These are phyloP conservation scores for Taphrorychus bicolor DNA, from an alignment of 2,888 invertebrate genomes.

Conservation along the genomic window DNA sequence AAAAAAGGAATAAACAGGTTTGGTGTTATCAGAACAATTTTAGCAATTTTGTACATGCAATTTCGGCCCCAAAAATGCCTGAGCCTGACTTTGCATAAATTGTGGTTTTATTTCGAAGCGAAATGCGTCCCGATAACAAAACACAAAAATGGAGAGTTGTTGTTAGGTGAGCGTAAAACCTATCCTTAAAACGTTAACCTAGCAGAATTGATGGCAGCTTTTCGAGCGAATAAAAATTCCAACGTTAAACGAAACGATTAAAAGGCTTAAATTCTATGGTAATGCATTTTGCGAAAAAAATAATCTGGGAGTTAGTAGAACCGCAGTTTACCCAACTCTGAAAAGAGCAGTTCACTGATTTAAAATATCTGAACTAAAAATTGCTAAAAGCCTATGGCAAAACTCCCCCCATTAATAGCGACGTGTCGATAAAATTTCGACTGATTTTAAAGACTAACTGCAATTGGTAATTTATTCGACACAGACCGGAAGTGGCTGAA, in stretches of 20 bases:
- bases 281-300: neutral
- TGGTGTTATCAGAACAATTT: conserved; percentile 43
- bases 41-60: conserved; percentile 51
- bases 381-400: neutral
- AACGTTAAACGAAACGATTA: neutral
- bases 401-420: conserved; percentile 23
- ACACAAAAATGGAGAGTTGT: conserved; percentile 25
- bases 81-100: conserved; percentile 45
- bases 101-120: conserved; percentile 42
- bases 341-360: neutral
- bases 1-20: conserved; percentile 25
- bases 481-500: conserved; percentile 41
- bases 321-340: neutral
- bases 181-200: neutral
- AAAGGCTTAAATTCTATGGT: neutral
- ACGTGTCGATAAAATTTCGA: conserved; percentile 29
- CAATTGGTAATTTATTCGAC: conserved; percentile 45
- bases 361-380: neutral
- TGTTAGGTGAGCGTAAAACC: neutral
- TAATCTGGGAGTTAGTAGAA: neutral
- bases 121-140: conserved; percentile 37
- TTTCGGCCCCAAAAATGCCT: conserved; percentile 47
- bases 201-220: neutral
- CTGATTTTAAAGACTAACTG: conserved; percentile 28
- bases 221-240: neutral